Base-by-base conservation (phyloP, 2,888 invertebrate genomes). In the Cerastoderma edule region DNA sequence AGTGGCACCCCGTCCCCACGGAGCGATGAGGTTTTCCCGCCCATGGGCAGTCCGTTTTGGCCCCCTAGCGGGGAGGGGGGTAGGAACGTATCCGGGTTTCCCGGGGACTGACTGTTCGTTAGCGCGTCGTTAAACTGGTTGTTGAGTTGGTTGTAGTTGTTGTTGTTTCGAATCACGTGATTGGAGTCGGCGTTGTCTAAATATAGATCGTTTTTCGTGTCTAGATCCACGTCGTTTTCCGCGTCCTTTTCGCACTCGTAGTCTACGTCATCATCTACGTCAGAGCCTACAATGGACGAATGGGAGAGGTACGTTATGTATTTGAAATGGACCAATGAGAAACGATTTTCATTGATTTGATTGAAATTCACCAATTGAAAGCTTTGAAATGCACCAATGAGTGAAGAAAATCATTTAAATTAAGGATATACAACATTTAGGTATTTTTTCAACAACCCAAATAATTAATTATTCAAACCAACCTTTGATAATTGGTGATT, bases 181-280 rank as follows among this genome's bases (percentile, higher is more conserved):
- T 50, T 46, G 22, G 64, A 53, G 19, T 71, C 71, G 13, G 6
- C 35, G 22, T 22, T 33, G 1, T 71, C 46, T 53, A 54, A 24
- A 39, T 32, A 71, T 60, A 63, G 27, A 28, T 44, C 64, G 19
- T 44, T 64, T 71, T 71, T 71, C 3, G 53, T 28, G 32, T 71
- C 71, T 8, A 65, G 30, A 16, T 53, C 56, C 30, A 44, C 71
- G 33, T 50, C 50, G 32, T 48, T 72, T 1, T 79, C 79, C 8
- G 54, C 57, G 39, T 79, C 79, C 32, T 70, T 72, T 2, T 64
- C 67, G 64, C 85, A 88, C 63, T 91, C 91, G 65, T 90, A 83
- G 57, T 91, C 91, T 13, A 83, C 83, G 35, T 91, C 91, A 64
- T 91, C 91, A 48, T 91, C 91, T 5, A 85, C 86, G 70, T 91